A percentile compares a stretch with the other conserved stretches of the same genome.
Evolutionary conservation across 2,113 vertebrate species (phyloP).

Genomic region (Numenius arquata): DNA sequence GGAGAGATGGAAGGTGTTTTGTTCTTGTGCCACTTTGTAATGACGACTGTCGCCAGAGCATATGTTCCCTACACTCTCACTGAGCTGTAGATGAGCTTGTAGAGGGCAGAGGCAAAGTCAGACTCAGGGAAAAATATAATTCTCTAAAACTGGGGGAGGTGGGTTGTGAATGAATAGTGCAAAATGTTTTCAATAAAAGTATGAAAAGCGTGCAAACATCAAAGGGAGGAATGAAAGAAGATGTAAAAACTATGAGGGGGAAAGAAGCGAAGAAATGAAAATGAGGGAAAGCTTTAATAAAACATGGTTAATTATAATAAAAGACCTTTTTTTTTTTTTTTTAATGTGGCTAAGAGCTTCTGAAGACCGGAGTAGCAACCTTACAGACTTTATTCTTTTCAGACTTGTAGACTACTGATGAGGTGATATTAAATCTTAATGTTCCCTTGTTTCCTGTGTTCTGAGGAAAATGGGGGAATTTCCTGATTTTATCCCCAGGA

Average conservation of each 20-base stretch:
- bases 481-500: conserved; percentile 44
- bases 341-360: conserved; percentile 21
- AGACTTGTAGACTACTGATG: conserved; percentile 38
- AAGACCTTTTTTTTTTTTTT: not conserved
- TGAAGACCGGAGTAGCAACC: not conserved
- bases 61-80: not conserved
- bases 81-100: not conserved
- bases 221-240: conserved; percentile 22
- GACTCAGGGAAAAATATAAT: not conserved
- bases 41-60: not conserved
- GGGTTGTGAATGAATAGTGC: not conserved
- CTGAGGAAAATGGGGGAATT: conserved; percentile 60
- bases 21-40: not conserved
- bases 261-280: conserved; percentile 25
- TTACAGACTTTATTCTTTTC: conserved; percentile 6
- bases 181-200: not conserved
- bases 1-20: not conserved
- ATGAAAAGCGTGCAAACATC: conserved; percentile 15
- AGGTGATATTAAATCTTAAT: conserved; percentile 67
- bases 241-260: not conserved
- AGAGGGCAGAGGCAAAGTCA: not conserved
- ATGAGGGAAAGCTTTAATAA: conserved; percentile 62
- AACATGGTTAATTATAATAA: conserved; percentile 39
- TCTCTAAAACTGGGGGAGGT: not conserved
- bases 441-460: conserved; percentile 55